Base-by-base conservation (phyloP, 64 coral and sea anemone genomes). In the Porites lutea region DNA sequence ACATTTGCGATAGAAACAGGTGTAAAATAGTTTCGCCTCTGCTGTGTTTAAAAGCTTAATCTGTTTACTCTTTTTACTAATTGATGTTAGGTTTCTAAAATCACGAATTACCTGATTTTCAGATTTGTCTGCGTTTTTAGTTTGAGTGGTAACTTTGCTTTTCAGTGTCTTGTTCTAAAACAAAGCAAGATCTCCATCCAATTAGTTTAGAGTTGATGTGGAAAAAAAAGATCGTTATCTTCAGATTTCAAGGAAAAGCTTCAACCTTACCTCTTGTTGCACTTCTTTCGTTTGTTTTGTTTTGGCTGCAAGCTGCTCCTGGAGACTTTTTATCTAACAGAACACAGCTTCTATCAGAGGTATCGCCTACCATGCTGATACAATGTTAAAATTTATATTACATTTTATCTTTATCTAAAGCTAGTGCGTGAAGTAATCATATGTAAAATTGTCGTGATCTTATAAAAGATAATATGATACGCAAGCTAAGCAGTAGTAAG, bases 201-300 rank as follows among this genome's bases (percentile, higher is more conserved):
- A 89, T 8, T 13, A 7, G 2, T 74, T 20, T 5, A 66, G 71
- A 37, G 18, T 48, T 22, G 74, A 19, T 84, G 10, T 18, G 50
- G n/a, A 6, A 19, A 59, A 14, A 14, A 4, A 16, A 79, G 21
- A 37, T 37, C 27, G 27, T 37, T 37, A 37, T 37, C 27, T 37
- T 48, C 48, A 11, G 43, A 13, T 22, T 73, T 14, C 27, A 73
- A 48, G 2, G 23, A 45, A 44, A 47, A 47, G 16, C 16, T 51
- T 37, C n/a, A 45, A 64, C 1, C 72, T 64, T 60, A 95, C 94
- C 83, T 95, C 94, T 88, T 95, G 94, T 72, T 95, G 94, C 3
- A 91, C 54, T 87, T 95, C 94, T 59, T 95, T 95, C 59, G 68
- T 23, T 52, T 87, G 82, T 71, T 95, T 95, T n/a, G 94, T 88